Evolutionary conservation across 2,888 invertebrate genomes (phyloP), one percentile per base, ranked within the genome.

Genomic region (Caenorhabditis panamensis): DNA sequence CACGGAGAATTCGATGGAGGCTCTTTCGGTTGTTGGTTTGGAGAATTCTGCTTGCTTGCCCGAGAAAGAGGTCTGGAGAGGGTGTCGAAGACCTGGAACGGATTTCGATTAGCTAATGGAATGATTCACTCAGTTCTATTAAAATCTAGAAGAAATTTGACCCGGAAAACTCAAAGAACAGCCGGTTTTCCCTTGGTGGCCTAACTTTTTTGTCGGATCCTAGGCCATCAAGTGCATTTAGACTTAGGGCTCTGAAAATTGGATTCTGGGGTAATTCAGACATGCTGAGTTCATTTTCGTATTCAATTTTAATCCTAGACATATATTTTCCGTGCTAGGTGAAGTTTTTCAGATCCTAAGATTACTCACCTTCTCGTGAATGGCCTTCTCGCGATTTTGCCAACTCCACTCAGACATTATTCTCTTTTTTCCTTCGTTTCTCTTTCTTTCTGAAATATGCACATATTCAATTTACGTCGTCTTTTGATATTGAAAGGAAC

Each of bases 61-160:
- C 82, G 77, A n/a, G 83, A 83, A n/a, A 84, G 49, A 44, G 84
- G 84, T 16, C 83, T 77, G 13, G 83, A 83, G 22, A 84, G 69
- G 3, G 84, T 83, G 73, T 84, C 84, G 76, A 84, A 84, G 2
- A 82, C 68, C 82, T 82, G 68, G n/a, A 71, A 69, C n/a, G n/a
- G n/a, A n/a, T n/a, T n/a, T n/a, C n/a, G n/a, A n/a, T n/a, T n/a
- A n/a, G n/a, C n/a, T n/a, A n/a, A n/a, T n/a, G n/a, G n/a, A n/a
- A n/a, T n/a, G n/a, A n/a, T n/a, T n/a, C n/a, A n/a, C n/a, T n/a
- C n/a, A n/a, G n/a, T n/a, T n/a, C n/a, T n/a, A n/a, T n/a, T n/a
- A n/a, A n/a, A n/a, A n/a, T 13, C 4, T 20, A 22, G 2, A 18
- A 26, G 18, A 26, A 53, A 24, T 24, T 53, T 24, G 53, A 16